Evolutionary conservation across 2,888 invertebrate genomes (phyloP).

Genomic region (Flexamia atlantica): DNA sequence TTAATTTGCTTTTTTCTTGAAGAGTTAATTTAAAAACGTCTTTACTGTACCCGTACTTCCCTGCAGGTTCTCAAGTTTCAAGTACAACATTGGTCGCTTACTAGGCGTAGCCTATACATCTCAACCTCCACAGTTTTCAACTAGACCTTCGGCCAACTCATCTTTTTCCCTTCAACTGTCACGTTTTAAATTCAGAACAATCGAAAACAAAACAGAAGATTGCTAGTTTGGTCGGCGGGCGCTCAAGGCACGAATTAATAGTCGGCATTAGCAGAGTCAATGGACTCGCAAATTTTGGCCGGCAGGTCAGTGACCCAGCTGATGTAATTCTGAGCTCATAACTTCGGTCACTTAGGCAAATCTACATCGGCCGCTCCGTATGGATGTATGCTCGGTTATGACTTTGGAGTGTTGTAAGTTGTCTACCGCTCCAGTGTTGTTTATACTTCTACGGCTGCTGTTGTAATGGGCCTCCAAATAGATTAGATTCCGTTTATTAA

Average conservation of each 20-base stretch:
- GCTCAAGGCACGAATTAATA: conserved; percentile 44
- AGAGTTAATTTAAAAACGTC: too few species aligned
- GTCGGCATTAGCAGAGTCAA: conserved; percentile 48
- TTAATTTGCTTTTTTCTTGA: too few species aligned
- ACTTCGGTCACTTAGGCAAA: background rate
- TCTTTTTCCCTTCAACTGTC: background rate
- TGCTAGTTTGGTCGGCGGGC: conserved; percentile 13
- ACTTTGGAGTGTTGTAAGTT: background rate
- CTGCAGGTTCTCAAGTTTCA: too few species aligned
- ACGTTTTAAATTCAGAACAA: conserved; percentile 16
- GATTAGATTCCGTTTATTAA: too few species aligned
- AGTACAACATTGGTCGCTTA: too few species aligned
- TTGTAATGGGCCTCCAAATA: background rate
- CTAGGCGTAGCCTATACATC: too few species aligned
- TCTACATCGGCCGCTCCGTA: background rate
- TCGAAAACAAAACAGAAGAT: conserved; percentile 14
- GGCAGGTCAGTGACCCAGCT: conserved; percentile 31
- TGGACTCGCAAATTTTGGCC: conserved; percentile 54
- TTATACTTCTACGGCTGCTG: background rate
- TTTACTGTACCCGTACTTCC: too few species aligned
- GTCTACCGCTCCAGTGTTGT: background rate
- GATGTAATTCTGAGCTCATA: conserved; percentile 53
- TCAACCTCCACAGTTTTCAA: too few species aligned
- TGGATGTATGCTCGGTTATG: conserved; percentile 8
- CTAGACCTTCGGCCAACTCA: background rate